These are phyloP conservation scores for Leiothrix lutea DNA, from an alignment of 2,113 vertebrate species.

Conservation along the genomic window DNA sequence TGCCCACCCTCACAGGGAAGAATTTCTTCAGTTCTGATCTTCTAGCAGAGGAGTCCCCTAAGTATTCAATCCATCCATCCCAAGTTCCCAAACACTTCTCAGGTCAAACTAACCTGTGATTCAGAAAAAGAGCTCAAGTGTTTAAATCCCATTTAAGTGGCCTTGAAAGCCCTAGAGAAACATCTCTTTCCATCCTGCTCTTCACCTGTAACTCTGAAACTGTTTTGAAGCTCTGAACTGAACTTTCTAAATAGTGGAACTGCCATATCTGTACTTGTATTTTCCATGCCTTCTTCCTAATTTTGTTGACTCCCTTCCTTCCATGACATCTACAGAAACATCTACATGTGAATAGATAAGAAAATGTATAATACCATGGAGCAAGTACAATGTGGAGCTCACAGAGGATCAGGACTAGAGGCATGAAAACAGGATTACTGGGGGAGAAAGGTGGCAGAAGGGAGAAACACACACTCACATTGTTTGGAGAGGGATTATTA, in stretches of 20 bases:
- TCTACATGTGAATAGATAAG: fast-evolving
- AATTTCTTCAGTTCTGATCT: neutral
- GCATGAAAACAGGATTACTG: neutral
- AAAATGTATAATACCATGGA: neutral
- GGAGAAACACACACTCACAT: fast-evolving
- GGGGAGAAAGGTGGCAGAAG: fast-evolving
- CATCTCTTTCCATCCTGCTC: neutral
- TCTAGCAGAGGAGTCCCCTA: neutral
- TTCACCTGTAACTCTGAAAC: neutral
- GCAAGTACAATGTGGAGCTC: neutral
- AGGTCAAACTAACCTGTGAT: neutral
- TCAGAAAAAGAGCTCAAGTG: neutral
- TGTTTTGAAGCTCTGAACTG: neutral
- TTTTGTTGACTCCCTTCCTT: neutral
- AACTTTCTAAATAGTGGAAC: neutral
- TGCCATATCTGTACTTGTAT: neutral
- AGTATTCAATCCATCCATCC: neutral
- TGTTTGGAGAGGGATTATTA: neutral
- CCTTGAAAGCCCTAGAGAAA: neutral
- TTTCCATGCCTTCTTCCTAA: neutral
- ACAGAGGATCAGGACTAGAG: neutral
- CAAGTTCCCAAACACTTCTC: neutral
- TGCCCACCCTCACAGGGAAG: fast-evolving
- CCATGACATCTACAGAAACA: neutral
- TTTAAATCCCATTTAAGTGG: neutral